Percentiles rank a stretch among this genome's conserved stretches.
Conservation (phyloP, 2,888 invertebrate genomes). For the Horisme vitalbata region DNA sequence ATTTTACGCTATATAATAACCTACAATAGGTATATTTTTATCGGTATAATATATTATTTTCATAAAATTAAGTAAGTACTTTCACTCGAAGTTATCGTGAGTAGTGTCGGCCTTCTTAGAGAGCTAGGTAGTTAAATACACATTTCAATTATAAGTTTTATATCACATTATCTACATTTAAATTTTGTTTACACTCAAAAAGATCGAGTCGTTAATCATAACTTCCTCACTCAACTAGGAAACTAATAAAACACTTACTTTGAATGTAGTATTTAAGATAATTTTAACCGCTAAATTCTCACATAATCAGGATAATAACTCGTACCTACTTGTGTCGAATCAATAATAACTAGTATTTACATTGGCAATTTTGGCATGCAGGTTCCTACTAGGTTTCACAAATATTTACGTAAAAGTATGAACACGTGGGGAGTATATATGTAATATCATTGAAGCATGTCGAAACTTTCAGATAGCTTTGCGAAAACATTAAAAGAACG, state of each 20-base stretch:
- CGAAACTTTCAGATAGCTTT: slow-evolving; percentile 18
- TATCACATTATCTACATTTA: background rate
- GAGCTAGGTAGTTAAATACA: too few species aligned
- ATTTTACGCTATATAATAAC: too few species aligned
- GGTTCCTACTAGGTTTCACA: slow-evolving; percentile 45
- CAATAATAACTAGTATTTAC: slow-evolving; percentile 15
- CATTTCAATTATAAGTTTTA: too few species aligned
- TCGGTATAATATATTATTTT: too few species aligned
- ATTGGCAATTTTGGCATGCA: slow-evolving; percentile 44
- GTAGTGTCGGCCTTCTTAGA: too few species aligned
- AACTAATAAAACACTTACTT: too few species aligned
- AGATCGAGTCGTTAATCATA: too few species aligned
- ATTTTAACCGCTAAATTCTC: background rate
- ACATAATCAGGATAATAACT: background rate
- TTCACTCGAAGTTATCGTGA: too few species aligned
- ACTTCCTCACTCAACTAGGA: too few species aligned
- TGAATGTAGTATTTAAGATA: background rate
- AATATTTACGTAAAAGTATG: slow-evolving; percentile 41
- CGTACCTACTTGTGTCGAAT: slow-evolving; percentile 6
- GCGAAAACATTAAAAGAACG: slow-evolving; percentile 37
- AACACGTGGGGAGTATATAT: slow-evolving; percentile 34
- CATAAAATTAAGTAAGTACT: too few species aligned
- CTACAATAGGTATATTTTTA: too few species aligned
- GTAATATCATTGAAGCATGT: slow-evolving; percentile 18
- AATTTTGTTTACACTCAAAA: background rate